Conservation (phyloP, 2,888 invertebrate genomes). For the Phlogophora meticulosa region DNA sequence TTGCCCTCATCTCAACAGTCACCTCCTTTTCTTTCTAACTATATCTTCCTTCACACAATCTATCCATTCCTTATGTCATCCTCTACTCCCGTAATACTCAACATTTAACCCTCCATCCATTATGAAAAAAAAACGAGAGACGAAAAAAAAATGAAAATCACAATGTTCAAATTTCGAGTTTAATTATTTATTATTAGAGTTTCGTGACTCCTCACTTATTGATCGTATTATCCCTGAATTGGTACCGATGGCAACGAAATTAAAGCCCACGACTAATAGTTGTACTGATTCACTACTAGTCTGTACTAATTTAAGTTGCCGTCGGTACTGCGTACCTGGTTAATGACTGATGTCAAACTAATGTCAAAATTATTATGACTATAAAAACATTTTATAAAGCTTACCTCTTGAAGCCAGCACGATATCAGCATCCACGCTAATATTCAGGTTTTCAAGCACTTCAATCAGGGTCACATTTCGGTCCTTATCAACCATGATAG, state of each 20-base stretch:
- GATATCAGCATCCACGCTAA: conserved; percentile 78
- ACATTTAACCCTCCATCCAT: too few species aligned
- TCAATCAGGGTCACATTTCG: conserved; percentile 21
- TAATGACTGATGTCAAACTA: conserved; percentile 3
- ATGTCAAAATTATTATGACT: too few species aligned
- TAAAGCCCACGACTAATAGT: conserved; percentile 39
- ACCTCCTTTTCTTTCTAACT: too few species aligned
- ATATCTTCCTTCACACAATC: too few species aligned
- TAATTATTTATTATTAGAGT: too few species aligned
- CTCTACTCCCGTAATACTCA: too few species aligned
- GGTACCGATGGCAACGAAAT: conserved; percentile 57
- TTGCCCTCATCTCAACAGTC: too few species aligned
- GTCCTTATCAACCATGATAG: conserved; percentile 7
- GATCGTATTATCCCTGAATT: conserved; percentile 47
- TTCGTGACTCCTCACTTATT: conserved; percentile 41
- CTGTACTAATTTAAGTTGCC: conserved; percentile 24
- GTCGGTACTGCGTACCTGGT: conserved; percentile 40
- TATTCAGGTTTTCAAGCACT: conserved; percentile 67
- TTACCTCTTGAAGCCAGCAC: conserved; percentile 62
- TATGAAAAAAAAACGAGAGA: too few species aligned
- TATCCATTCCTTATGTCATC: too few species aligned
- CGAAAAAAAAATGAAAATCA: too few species aligned
- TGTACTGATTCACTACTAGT: conserved; percentile 34
- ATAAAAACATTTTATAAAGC: conserved; percentile 6
- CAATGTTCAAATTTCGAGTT: too few species aligned